Base-by-base conservation (phyloP, 2,888 invertebrate species). In the Stenodema calcarata region DNA sequence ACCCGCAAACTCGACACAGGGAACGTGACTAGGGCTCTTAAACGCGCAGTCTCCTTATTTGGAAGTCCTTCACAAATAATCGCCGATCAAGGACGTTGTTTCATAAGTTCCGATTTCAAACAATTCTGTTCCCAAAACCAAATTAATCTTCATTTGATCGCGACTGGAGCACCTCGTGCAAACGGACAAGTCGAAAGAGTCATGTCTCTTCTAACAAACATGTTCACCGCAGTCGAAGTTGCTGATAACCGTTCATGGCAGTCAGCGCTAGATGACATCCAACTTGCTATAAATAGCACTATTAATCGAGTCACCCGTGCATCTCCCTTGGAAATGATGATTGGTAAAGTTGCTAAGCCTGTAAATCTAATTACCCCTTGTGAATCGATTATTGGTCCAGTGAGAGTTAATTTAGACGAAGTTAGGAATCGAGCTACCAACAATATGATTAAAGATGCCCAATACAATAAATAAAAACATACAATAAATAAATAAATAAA, bases 1-100 rank as follows among this genome's bases (percentile, higher is more conserved):
- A 70, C 70, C 18, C 89, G 86, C 88, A 90, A 90, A 90, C 89
- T 91, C 89, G 89, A 90, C 75, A 62, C 89, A 0, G 27, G 42
- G 0, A 89, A 86, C 79, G 87, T 78, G 3, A 88, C 89, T 78
- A 27, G 42, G 54, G 88, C 88, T 14, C 35, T 89, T 2, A 70
- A 87, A 47, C 47, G 50, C n/a, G 11, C 69, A 16, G 75, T 89
- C 54, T n/a, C 85, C 0, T 23, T 88, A 14, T 90, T 90, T 79
- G 87, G 80, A 0, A 35, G 78, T 4, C 88, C 89, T 12, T 79
- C 81, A 30, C 88, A 89, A 7, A 23, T 89, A 11, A 87, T 90
- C 7, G 87, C 82, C 11, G n/a, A n/a, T n/a, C n/a, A n/a, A n/a
- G n/a, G n/a, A n/a, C n/a, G n/a, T n/a, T n/a, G n/a, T n/a, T n/a